Evolutionary conservation across 2,888 invertebrate genomes (phyloP).

Genomic region (Epinotia ramella): DNA sequence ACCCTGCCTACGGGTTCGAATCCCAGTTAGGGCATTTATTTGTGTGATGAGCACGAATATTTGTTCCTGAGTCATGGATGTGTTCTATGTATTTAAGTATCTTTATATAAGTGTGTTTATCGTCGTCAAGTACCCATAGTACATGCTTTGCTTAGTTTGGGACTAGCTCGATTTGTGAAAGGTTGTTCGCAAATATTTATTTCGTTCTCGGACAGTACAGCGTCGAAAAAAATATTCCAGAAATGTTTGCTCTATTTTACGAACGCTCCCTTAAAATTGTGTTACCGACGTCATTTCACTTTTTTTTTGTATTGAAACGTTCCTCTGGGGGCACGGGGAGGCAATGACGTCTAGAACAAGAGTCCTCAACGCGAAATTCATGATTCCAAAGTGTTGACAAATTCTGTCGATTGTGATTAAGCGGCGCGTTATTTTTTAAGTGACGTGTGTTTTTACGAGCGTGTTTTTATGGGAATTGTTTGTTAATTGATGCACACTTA

Average conservation of each 20-base stretch:
- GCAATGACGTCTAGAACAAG: constrained; percentile 8
- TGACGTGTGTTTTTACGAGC: constrained; percentile 11
- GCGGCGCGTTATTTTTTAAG: constrained; percentile 10
- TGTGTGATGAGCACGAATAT: no score
- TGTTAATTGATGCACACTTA: not conserved
- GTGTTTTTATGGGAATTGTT: constrained; percentile 4
- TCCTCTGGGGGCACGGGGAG: constrained; percentile 10
- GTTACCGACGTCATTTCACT: constrained; percentile 27
- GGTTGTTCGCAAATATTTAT: no score
- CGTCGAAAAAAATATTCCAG: constrained; percentile 9
- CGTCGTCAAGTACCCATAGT: no score
- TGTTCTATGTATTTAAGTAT: no score
- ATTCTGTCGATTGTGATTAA: constrained; percentile 28
- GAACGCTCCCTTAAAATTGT: constrained; percentile 19
- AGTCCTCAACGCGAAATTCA: constrained; percentile 16
- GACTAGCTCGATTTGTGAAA: no score
- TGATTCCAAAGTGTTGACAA: constrained; percentile 21
- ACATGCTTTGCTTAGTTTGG: no score
- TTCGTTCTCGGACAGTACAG: not conserved
- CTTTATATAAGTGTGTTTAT: no score
- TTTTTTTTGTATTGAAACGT: constrained; percentile 25
- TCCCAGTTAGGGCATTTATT: no score
- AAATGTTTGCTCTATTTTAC: constrained; percentile 31
- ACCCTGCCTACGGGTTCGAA: no score
- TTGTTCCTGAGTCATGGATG: no score